Base-by-base conservation (phyloP, 2,888 invertebrate species). In the Dermolepida albohirtum region DNA sequence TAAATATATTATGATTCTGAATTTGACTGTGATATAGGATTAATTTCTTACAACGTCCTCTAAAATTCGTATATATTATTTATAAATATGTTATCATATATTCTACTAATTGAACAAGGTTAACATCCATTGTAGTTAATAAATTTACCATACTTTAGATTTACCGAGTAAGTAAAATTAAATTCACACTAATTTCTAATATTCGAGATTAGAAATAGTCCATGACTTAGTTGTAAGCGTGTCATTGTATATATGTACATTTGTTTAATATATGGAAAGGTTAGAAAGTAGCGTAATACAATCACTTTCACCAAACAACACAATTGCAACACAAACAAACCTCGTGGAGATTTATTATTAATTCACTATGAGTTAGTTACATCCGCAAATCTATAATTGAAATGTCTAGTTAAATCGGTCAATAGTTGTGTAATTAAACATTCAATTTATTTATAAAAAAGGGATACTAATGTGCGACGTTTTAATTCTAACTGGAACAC, bases 221-320 rank as follows among this genome's bases (percentile, higher is more conserved):
- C n/a, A n/a, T 44, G 22, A 47, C 34, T 29, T 29, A 47, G 34
- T 34, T 16, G 10, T 47, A 8, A 5, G 22, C 14, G 47, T 47
- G 27, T 22, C 43, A 43, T 43, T 40, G 39, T 27, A 0, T 41
- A 8, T 55, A 8, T 17, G 39, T 57, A 17, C 8, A 8, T 43
- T n/a, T 57, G 41, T 41, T 12, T 41, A n/a, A 41, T 41, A 51
- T 51, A 17, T 40, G 59, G 66, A 66, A 59, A 66, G 66, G 66
- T 43, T 66, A 66, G 66, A 66, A 66, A 66, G 66, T 66, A 43
- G 66, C 22, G 40, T 27, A 27, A 57, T 16, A 54, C 68, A 68
- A 68, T 68, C 68, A 68, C 68, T 68, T 68, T 68, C 68, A 68
- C 68, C 68, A 14, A 27, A 54, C 50, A 52, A 59, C 44, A 59